phyloP scores from a whole-genome alignment of 2,888 invertebrate species.

The Choreutis nemorana region DNA sequence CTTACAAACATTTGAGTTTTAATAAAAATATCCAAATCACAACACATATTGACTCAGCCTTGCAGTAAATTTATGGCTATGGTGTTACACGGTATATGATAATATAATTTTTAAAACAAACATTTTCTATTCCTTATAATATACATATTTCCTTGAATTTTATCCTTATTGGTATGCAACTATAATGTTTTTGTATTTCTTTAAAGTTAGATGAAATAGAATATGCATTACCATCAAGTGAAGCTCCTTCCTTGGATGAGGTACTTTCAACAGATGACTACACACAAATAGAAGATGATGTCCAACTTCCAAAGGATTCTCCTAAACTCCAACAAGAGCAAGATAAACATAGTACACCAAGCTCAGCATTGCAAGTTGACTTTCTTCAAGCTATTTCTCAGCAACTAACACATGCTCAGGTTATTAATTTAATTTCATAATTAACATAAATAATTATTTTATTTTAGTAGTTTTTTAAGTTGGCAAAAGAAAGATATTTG shows the following conservation, averaged over 20 bases:
- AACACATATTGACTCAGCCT: no score
- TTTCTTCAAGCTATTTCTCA: slow-evolving; percentile 88
- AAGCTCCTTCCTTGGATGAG: slow-evolving; percentile 52
- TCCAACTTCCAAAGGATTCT: slow-evolving; percentile 18
- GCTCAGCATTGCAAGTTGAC: slow-evolving; percentile 51
- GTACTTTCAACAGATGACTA: slow-evolving; percentile 36
- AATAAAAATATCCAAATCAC: no score
- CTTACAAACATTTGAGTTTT: no score
- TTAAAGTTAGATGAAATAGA: slow-evolving; percentile 54
- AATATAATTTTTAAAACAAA: no score
- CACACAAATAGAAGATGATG: slow-evolving; percentile 20
- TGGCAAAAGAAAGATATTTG: no score
- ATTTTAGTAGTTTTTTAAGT: no score
- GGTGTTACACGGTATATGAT: no score
- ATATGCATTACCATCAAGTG: slow-evolving; percentile 53
- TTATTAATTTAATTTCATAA: slow-evolving; percentile 42
- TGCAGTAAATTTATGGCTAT: no score
- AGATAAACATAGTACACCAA: slow-evolving; percentile 32
- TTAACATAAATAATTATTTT: no score
- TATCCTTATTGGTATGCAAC: background rate
- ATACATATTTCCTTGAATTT: slow-evolving; percentile 4
- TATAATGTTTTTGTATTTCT: slow-evolving; percentile 5
- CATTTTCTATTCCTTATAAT: slow-evolving; percentile 1
- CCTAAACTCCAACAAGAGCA: slow-evolving; percentile 19
- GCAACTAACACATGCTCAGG: slow-evolving; percentile 86